phyloP scores from a whole-genome alignment of 2,888 invertebrate genomes.

The Petrophora chlorosata region DNA sequence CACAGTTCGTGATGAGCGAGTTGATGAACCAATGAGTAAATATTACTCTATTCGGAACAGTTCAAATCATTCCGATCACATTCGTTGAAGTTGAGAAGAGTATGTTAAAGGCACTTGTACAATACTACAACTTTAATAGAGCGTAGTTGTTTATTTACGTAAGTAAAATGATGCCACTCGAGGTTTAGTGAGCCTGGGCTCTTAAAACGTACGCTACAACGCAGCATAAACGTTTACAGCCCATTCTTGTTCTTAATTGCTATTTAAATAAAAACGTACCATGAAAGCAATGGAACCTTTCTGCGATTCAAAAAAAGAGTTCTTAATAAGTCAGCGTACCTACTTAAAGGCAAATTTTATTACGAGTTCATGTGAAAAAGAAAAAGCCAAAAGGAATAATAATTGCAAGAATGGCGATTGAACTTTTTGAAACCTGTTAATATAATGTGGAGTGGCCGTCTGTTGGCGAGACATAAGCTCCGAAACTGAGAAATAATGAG shows the following conservation, averaged over 20 bases:
- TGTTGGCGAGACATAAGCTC: conserved; percentile 41
- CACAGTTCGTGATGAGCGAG: no score
- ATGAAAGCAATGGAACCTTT: conserved; percentile 67
- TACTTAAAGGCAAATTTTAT: conserved; percentile 55
- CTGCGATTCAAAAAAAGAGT: conserved; percentile 51
- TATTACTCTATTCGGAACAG: no score
- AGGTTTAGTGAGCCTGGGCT: conserved; percentile 55
- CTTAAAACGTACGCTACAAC: conserved; percentile 69
- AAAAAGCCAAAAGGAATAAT: conserved; percentile 42
- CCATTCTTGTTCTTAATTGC: conserved; percentile 81
- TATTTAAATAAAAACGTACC: conserved; percentile 80
- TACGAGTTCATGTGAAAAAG: conserved; percentile 46
- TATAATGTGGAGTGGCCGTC: conserved; percentile 28
- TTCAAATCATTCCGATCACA: no score
- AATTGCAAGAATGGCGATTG: conserved; percentile 33
- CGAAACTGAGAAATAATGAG: conserved; percentile 70
- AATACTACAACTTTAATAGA: conserved; percentile 24
- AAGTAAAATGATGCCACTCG: conserved; percentile 65
- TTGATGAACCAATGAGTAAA: no score
- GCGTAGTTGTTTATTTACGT: conserved; percentile 38
- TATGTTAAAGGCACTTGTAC: not conserved
- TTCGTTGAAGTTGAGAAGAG: no score
- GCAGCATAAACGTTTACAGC: conserved; percentile 75
- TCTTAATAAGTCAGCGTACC: conserved; percentile 57
- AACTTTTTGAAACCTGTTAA: conserved; percentile 25